phyloP scores from a whole-genome alignment of 2,888 invertebrate genomes.

The Brachylomia viminalis region DNA sequence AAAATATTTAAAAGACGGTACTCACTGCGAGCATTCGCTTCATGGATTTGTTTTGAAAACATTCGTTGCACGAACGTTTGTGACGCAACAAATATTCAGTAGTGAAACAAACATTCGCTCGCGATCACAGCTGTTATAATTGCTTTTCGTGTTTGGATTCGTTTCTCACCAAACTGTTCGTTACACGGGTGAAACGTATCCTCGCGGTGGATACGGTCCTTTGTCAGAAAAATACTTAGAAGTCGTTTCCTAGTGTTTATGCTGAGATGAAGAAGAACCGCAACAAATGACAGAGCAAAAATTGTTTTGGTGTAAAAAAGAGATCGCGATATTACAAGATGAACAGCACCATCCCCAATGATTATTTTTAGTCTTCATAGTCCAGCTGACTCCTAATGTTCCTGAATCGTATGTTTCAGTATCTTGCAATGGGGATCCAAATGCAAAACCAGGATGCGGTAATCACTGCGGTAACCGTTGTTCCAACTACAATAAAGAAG shows the following conservation, averaged over 20 bases:
- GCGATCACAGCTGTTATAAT: background rate
- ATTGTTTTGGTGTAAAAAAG: background rate
- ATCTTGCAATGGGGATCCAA: conserved; percentile 64
- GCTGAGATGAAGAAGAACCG: background rate
- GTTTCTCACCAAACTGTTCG: background rate
- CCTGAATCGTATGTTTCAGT: conserved; percentile 40
- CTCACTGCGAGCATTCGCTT: background rate
- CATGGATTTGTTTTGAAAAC: background rate
- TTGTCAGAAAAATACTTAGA: background rate
- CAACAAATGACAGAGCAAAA: background rate
- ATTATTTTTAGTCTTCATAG: background rate
- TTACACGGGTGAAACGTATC: background rate
- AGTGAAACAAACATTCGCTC: background rate
- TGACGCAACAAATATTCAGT: background rate
- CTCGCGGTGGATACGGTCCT: background rate
- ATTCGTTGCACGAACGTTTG: background rate
- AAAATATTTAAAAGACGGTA: background rate
- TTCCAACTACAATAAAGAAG: conserved; percentile 41
- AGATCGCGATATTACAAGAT: background rate
- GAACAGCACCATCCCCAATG: background rate
- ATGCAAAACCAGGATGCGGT: conserved; percentile 52
- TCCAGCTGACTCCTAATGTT: background rate
- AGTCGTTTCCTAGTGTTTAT: background rate
- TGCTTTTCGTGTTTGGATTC: background rate
- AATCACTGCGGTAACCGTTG: conserved; percentile 57